Evolutionary conservation across 1,140 invertebrate genomes (phyloP), one percentile per base, ranked within the genome.

Genomic region (Pseudoatta argentina): DNA sequence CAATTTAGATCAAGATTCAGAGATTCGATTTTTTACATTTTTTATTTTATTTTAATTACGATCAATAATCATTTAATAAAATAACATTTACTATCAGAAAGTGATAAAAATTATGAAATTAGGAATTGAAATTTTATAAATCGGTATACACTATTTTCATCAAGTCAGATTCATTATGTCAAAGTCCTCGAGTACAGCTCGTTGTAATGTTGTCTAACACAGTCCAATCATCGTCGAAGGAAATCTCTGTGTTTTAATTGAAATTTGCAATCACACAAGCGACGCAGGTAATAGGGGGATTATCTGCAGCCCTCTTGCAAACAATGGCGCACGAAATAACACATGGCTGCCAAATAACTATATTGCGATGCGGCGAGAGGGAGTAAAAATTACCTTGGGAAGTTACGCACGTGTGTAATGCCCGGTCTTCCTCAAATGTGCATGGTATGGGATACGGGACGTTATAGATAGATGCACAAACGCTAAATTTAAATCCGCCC

Each of bases 401-500:
- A 88, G 57, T 30, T 34, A 63, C 61, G 75, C 75, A 85, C 61
- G 30, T 89, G 88, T 76, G 71, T 76, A 83, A 88, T 86, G 21
- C 39, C 18, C 66, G 53, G 14, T 63, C 51, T 85, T 87, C 61
- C 48, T 78, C 63, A 71, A 66, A 83, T 64, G 79, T 44, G 34
- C 24, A 48, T 30, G 27, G 27, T 79, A 86, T 72, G 63, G 76
- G 53, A 27, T 44, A 48, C 24, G n/a, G 30, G 30, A 72, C 44
- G 88, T 83, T 89, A 89, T 89, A 90, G 71, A 89, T 89, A 90
- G 85, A 87, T 14, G 66, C 69, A 55, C 8, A 83, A 66, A 59
- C 8, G 34, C 73, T 75, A 87, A 87, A 89, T 79, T 87, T 90
- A 90, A 57, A 55, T 57, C 57, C 21, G 53, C 24, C 66, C 88